Base-by-base conservation (phyloP, 2,888 invertebrate genomes). In the Julus scandinavius region DNA sequence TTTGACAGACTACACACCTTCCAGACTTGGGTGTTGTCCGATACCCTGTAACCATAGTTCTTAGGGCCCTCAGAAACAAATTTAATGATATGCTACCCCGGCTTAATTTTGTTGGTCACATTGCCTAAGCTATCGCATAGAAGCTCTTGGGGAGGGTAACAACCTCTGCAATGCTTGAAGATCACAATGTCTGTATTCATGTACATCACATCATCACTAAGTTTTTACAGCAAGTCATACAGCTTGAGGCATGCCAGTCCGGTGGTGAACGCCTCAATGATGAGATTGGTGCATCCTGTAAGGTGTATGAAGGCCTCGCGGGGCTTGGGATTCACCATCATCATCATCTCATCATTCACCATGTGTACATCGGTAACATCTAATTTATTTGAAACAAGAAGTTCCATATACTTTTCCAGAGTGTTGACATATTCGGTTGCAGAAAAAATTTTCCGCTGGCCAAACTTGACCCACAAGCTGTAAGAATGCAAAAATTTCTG, bases 141-240 rank as follows among this genome's bases (percentile, higher is more conserved):
- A 38, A 72, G 29, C 13, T 58, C 15, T 0, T 90, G 89, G 13
- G 90, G 89, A 11, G 91, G 91, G 89, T 89, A 13, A 20, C 13
- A 9, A 49, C 9, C 49, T 49, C 9, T 90, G 88, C n/a, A n/a
- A 41, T 85, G 45, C 9, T 90, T 89, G 88, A 90, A 92, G 54
- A 92, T 91, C 6, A 92, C 90, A 1, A 90, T 91, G 89, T 92
- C 92, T 0, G 92, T 92, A 87, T 92, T 92, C 85, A 89, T 91
- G 89, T 92, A 92, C 13, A 92, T 87, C 11, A 91, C 91, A 11
- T 91, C 87, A 54, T 90, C 87, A 11, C 90, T 90, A 7, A 92
- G 89, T 38, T 88, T 88, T 11, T 92, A 90, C 7, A 93, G 89
- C 41, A 91, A 91, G 6, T 88, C 87, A 88, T 91, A 92, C 1